Evolutionary conservation across 2,888 invertebrate genomes (phyloP).

Genomic region (Rhodophaea formosa): DNA sequence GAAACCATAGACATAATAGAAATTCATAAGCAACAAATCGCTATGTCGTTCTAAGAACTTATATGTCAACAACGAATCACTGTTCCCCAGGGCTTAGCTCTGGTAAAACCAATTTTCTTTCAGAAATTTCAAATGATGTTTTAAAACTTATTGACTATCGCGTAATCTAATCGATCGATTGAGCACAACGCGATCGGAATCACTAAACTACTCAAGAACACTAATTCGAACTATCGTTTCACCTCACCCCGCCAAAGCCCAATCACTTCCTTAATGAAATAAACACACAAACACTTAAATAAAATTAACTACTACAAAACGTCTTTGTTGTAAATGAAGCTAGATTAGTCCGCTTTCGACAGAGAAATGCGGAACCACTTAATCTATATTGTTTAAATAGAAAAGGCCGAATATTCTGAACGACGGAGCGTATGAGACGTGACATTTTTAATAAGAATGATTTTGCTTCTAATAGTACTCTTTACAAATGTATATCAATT

Average conservation of each 20-base stretch:
- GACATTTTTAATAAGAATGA: too few relatives aligned
- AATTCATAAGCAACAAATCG: slow-evolving; percentile 37
- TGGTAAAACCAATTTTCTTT: slow-evolving; percentile 32
- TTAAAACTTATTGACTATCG: slow-evolving; percentile 18
- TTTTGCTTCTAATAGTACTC: too few relatives aligned
- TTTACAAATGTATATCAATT: too few relatives aligned
- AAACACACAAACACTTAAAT: slow-evolving; percentile 25
- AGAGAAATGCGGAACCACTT: neutral
- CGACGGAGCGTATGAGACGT: neutral
- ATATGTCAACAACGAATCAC: slow-evolving; percentile 43
- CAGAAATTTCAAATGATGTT: slow-evolving; percentile 33
- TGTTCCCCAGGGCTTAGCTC: slow-evolving; percentile 47
- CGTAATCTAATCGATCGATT: slow-evolving; percentile 30
- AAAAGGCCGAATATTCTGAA: slow-evolving; percentile 4
- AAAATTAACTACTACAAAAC: slow-evolving; percentile 28
- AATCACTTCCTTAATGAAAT: slow-evolving; percentile 23
- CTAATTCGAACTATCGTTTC: slow-evolving; percentile 15
- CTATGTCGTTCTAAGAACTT: slow-evolving; percentile 60
- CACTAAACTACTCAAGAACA: slow-evolving; percentile 14
- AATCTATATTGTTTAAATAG: neutral
- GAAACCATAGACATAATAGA: slow-evolving; percentile 47
- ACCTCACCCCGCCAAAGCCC: slow-evolving; percentile 23
- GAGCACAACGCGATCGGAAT: slow-evolving; percentile 28
- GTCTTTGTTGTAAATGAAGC: slow-evolving; percentile 37
- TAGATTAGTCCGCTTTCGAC: slow-evolving; percentile 18